Evolutionary conservation across 2,113 vertebrate genomes (phyloP).

Genomic region (Isurus oxyrinchus): DNA sequence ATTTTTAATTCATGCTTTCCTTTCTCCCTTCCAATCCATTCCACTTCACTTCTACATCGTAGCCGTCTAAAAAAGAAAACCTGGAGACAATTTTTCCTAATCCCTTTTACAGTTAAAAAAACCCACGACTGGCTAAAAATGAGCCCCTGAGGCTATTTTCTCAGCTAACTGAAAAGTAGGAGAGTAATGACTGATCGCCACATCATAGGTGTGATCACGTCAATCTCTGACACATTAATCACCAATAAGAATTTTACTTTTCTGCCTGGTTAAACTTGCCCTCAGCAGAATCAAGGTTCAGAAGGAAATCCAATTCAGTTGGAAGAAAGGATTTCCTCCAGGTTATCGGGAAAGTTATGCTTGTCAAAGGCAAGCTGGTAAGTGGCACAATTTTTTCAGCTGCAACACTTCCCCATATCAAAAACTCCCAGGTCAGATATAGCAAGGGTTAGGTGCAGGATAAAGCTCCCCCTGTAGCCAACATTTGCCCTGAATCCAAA

Average conservation of each 20-base stretch:
- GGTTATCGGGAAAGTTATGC: too few relatives aligned
- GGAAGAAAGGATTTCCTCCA: neutral
- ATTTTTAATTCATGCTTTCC: neutral
- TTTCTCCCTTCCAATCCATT: neutral
- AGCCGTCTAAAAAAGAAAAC: neutral
- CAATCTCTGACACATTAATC: neutral
- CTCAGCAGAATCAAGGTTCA: neutral
- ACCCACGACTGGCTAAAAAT: too few relatives aligned
- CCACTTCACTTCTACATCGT: neutral
- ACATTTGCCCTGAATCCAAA: neutral
- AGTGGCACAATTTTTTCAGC: neutral
- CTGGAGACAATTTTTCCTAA: neutral
- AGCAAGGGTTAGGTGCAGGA: neutral
- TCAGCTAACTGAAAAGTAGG: neutral
- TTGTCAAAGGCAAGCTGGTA: neutral
- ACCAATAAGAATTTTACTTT: neutral
- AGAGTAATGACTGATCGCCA: neutral
- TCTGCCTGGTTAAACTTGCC: slow-evolving; percentile 1
- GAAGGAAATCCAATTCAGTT: slow-evolving; percentile 1
- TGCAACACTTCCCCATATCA: neutral
- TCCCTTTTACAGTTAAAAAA: neutral
- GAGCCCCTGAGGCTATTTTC: neutral
- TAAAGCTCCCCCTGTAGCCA: neutral
- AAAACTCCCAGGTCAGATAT: neutral
- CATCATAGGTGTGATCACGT: too few relatives aligned